phyloP scores from a whole-genome alignment of 2,888 invertebrate species.

The Argynnis bischoffii region DNA sequence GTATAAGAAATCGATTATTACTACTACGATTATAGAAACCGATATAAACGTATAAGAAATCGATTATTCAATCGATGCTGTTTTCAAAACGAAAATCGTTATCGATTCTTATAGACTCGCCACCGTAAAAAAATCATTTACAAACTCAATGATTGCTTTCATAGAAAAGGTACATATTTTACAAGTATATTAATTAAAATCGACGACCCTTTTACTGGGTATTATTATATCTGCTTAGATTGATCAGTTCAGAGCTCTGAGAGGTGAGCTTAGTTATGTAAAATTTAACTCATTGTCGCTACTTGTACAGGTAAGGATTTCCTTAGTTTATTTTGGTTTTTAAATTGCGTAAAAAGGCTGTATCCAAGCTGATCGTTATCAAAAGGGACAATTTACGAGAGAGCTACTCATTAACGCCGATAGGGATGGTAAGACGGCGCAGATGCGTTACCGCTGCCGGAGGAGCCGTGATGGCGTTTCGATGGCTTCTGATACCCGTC shows the following conservation, averaged over 20 bases:
- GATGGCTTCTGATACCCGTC: conserved; percentile 75
- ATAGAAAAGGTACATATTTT: conserved; percentile 69
- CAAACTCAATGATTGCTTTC: conserved; percentile 76
- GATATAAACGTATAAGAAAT: conserved; percentile 49
- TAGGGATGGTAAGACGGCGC: conserved; percentile 79
- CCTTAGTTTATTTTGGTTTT: too few species aligned
- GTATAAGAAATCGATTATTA: too few species aligned
- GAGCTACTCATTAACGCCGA: conserved; percentile 65
- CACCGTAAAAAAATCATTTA: conserved; percentile 55
- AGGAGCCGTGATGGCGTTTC: conserved; percentile 71
- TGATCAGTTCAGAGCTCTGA: not conserved
- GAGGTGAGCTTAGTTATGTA: too few species aligned
- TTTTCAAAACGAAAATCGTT: not conserved
- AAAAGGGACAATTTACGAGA: not conserved
- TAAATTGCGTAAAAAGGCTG: too few species aligned
- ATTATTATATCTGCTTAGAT: conserved; percentile 22
- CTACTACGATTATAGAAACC: too few species aligned
- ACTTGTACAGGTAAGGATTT: too few species aligned
- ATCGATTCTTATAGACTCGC: conserved; percentile 20
- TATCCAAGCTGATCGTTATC: too few species aligned
- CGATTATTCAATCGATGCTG: too few species aligned
- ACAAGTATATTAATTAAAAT: conserved; percentile 53
- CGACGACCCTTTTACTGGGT: not conserved
- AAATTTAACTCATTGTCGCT: too few species aligned
- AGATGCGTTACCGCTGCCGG: conserved; percentile 61